Percentiles rank a stretch among this genome's conserved stretches.
phyloP scores from a whole-genome alignment of 2,888 invertebrate species.

The Papilio protenor region DNA sequence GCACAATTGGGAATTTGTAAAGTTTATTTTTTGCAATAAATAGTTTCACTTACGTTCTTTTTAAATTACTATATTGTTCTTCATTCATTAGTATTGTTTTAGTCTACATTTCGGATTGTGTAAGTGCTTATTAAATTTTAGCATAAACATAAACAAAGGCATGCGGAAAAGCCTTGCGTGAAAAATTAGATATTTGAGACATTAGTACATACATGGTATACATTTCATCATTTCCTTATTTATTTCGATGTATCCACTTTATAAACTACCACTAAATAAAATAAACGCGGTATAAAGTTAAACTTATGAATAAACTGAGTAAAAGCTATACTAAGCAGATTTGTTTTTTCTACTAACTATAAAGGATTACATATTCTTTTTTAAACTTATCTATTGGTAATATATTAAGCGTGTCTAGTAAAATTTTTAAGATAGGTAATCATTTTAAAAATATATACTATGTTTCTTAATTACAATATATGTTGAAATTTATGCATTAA shows the following conservation, averaged over 20 bases:
- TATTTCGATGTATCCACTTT: slow-evolving; percentile 18
- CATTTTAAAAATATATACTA: background rate
- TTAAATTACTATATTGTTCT: background rate
- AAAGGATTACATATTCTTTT: too few species aligned
- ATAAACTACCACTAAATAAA: too few species aligned
- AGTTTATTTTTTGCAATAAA: background rate
- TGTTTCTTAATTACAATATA: background rate
- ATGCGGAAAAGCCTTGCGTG: slow-evolving; percentile 19
- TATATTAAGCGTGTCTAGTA: background rate
- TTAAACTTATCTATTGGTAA: background rate
- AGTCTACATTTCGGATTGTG: background rate
- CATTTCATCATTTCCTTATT: slow-evolving; percentile 25
- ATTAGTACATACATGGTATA: slow-evolving; percentile 4
- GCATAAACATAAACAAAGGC: background rate
- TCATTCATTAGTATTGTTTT: background rate
- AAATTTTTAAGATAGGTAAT: background rate
- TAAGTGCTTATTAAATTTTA: background rate
- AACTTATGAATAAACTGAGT: too few species aligned
- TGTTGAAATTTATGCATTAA: slow-evolving; percentile 3
- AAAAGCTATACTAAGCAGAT: background rate
- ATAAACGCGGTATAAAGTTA: too few species aligned
- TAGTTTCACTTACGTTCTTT: background rate
- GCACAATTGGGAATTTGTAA: slow-evolving; percentile 4
- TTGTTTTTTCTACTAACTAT: background rate
- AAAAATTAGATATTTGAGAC: slow-evolving; percentile 13